A percentile compares a stretch with the other conserved stretches of the same genome.
Conservation (phyloP, 2,113 vertebrate genomes). For the Psophia crepitans region DNA sequence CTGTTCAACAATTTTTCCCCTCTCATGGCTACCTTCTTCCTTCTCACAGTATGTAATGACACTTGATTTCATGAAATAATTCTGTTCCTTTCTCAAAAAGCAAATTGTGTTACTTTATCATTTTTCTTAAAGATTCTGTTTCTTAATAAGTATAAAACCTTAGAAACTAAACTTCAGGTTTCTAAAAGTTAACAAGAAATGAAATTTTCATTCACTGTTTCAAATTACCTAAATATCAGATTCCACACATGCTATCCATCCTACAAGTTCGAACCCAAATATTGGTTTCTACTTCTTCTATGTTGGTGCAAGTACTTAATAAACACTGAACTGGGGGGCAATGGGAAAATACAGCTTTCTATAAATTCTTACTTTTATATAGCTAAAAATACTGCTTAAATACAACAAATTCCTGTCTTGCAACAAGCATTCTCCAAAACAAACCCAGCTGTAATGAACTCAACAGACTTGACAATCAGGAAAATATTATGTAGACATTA, state of each 20-base stretch:
- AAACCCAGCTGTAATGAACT: background rate
- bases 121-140: background rate
- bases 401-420: background rate
- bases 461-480: background rate
- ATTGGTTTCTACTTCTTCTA: background rate
- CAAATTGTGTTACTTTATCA: background rate
- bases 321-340: background rate
- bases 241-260: background rate
- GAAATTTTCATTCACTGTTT: background rate
- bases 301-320: background rate
- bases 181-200: background rate
- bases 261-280: background rate
- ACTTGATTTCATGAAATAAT: background rate
- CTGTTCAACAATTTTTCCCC: background rate
- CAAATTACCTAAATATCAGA: background rate
- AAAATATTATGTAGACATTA: background rate
- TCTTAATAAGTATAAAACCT: background rate
- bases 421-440: background rate
- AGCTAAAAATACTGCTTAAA: background rate
- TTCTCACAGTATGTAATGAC: background rate
- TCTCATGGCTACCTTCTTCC: background rate
- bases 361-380: background rate
- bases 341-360: background rate
- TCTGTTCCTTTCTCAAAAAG: background rate
- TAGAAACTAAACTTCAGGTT: background rate